Evolutionary conservation across 2,113 vertebrate species (phyloP).

Genomic region (Microtus oregoni): DNA sequence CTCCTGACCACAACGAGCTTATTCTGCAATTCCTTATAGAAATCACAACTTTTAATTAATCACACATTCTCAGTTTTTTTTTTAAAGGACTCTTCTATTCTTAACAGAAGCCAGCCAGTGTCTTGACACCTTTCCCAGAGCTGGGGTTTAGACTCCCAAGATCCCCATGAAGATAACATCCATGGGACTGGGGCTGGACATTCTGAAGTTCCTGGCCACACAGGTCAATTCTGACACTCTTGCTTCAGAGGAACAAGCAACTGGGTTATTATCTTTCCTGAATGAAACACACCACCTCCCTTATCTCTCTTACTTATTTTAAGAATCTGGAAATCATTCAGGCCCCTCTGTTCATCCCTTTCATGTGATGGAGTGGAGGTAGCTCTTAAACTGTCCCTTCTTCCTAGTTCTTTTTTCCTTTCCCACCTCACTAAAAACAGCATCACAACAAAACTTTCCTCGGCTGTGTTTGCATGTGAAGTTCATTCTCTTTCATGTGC

Average conservation of each 20-base stretch:
- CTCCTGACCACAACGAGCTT: fast-evolving
- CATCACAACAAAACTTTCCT: neutral
- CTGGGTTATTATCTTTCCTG: neutral
- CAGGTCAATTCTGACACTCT: neutral
- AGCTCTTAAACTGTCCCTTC: neutral
- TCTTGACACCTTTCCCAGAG: neutral
- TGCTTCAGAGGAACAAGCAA: neutral
- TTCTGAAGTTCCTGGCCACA: neutral
- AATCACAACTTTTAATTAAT: neutral
- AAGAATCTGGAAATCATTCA: neutral
- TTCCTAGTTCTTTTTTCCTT: neutral
- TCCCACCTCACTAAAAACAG: neutral
- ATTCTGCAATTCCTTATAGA: neutral
- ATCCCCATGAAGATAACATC: neutral
- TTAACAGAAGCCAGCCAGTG: neutral
- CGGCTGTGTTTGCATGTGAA: neutral
- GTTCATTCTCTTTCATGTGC: neutral
- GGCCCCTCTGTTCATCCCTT: neutral
- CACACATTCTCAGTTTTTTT: neutral
- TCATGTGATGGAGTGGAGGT: fast-evolving
- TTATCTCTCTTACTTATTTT: neutral
- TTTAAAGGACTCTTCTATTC: neutral
- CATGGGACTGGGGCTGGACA: neutral
- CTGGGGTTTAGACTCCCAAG: neutral
- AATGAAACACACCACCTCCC: neutral